phyloP scores from a whole-genome alignment of 1,140 invertebrate species.

The Schmidtea mediterranea region DNA sequence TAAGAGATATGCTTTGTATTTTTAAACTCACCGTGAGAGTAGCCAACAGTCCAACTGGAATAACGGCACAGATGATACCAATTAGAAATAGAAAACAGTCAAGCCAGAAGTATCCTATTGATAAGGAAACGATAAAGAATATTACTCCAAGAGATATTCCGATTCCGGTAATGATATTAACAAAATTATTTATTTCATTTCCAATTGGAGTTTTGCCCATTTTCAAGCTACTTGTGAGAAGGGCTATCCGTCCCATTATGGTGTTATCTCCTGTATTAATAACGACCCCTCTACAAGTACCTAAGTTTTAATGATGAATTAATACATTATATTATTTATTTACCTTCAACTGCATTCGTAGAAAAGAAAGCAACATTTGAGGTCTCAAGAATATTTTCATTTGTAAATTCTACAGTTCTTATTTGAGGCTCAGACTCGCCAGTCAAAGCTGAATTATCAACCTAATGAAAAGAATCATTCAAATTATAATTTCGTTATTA shows the following conservation, averaged over 20 bases:
- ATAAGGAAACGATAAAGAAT: slow-evolving; percentile 87
- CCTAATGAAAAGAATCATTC: no score
- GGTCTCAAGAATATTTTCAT: slow-evolving; percentile 80
- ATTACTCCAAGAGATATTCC: slow-evolving; percentile 86
- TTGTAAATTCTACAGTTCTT: slow-evolving; percentile 58
- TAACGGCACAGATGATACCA: slow-evolving; percentile 88
- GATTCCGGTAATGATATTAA: slow-evolving; percentile 87
- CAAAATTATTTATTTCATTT: slow-evolving; percentile 93
- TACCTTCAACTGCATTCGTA: slow-evolving; percentile 74
- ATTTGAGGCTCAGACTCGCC: slow-evolving; percentile 85
- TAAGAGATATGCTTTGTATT: no score
- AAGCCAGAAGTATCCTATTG: slow-evolving; percentile 82
- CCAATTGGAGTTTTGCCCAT: slow-evolving; percentile 88
- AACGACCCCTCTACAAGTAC: slow-evolving; percentile 71
- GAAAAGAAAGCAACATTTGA: slow-evolving; percentile 89
- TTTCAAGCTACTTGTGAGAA: slow-evolving; percentile 72
- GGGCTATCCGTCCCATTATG: slow-evolving; percentile 91
- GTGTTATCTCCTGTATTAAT: slow-evolving; percentile 88
- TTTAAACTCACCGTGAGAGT: slow-evolving; percentile 59
- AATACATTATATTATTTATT: background rate
- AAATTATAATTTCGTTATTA: no score
- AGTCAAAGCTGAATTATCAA: slow-evolving; percentile 43
- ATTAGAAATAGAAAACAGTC: slow-evolving; percentile 95
- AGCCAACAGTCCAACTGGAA: slow-evolving; percentile 80
- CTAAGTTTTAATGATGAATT: slow-evolving; percentile 15